Percentiles rank a stretch among this genome's conserved stretches.
Conservation (phyloP, 1,140 invertebrate species). For the Nixonia krombeini region DNA sequence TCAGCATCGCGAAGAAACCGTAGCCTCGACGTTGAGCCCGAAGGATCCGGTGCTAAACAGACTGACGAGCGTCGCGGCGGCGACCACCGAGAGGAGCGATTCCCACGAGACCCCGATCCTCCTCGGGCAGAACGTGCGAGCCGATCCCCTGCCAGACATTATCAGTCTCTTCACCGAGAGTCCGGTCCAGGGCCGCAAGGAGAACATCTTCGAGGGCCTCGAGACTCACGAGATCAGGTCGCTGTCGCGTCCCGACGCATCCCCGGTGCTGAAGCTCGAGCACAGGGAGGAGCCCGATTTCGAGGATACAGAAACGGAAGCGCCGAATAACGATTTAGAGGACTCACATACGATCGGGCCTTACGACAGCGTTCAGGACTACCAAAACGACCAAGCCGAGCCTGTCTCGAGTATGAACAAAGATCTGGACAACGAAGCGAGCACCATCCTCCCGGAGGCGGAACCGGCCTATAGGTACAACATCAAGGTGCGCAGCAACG, state of each 20-base stretch:
- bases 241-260: constrained; percentile 28
- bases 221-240: constrained; percentile 62
- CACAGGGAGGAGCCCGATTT: constrained; percentile 50
- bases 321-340: constrained; percentile 54
- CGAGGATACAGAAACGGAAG: constrained; percentile 43
- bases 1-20: constrained; percentile 22
- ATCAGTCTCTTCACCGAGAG: constrained; percentile 61
- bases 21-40: constrained; percentile 10
- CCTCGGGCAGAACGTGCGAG: constrained; percentile 41
- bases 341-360: constrained; percentile 65
- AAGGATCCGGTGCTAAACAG: constrained; percentile 50
- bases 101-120: constrained; percentile 23
- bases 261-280: constrained; percentile 49
- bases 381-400: constrained; percentile 62
- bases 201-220: constrained; percentile 61
- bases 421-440: constrained; percentile 67
- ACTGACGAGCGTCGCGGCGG: constrained; percentile 19
- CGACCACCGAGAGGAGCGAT: constrained; percentile 17
- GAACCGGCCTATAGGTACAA: constrained; percentile 69
- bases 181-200: constrained; percentile 48
- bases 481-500: constrained; percentile 68
- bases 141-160: constrained; percentile 63
- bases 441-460: constrained; percentile 65
- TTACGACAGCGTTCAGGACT: constrained; percentile 61
- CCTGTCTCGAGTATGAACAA: constrained; percentile 35